Base-by-base conservation (phyloP, 2,888 invertebrate species). In the Phortica okadai region DNA sequence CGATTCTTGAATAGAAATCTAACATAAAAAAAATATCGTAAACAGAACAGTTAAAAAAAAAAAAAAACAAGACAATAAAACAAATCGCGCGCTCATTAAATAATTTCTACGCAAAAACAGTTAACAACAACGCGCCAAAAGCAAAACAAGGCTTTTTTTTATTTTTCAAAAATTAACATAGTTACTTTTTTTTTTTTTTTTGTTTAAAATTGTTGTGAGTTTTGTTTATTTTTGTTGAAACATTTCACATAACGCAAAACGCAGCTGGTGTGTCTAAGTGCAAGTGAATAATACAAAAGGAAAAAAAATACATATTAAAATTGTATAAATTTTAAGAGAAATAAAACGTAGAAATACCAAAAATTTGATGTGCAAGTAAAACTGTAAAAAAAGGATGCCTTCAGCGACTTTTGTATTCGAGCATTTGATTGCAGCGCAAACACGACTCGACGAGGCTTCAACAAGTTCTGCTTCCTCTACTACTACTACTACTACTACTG, bases 351-450 rank as follows among this genome's bases (percentile, higher is more conserved):
- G 33, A 21, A 21, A 21, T 21, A 21, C 21, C 21, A 21, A 21
- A 21, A 21, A 21, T 21, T 21, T 21, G 0, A 21, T 21, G 21
- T 21, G 21, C 21, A 21, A 21, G 21, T 21, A 21, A 21, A 21
- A 21, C 21, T 21, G 10, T 64, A 33, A 7, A 66, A 73, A 25
- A 64, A 90, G 86, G 86, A 91, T 91, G 91, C 90, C 90, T 89
- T 90, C 91, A 80, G 89, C 88, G 72, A 79, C 89, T 82, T 91
- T 90, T 85, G 85, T 91, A 73, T 89, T 90, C 77, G 90, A 91
- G 85, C 89, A 91, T 86, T 88, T 91, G 75, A 87, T 89, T 82
- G 85, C 82, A 81, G 89, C 88, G 84, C 87, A 89, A 85, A 76
- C 84, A 76, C 88, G 86, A 74, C 83, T 83, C 76, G 82, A 83